Conservation (phyloP, 1,140 invertebrate species). For the Drosophila kohkoa region DNA sequence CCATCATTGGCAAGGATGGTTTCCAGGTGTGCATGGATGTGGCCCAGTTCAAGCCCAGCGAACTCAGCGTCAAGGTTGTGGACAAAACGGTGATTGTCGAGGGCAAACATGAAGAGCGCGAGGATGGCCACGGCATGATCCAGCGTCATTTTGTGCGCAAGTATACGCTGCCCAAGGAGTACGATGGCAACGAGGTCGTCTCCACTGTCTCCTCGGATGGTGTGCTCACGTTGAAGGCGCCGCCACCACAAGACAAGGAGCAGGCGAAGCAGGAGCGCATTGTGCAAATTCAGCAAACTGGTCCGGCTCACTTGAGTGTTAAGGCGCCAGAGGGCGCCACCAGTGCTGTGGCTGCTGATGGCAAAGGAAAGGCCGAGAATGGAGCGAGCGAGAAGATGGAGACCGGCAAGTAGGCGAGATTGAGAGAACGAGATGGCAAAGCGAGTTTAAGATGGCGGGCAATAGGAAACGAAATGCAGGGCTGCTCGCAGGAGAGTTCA, state of each 20-base stretch:
- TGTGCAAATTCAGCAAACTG: slow-evolving; percentile 85
- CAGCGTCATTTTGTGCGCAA: slow-evolving; percentile 90
- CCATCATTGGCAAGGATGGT: slow-evolving; percentile 86
- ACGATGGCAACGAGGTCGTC: slow-evolving; percentile 87
- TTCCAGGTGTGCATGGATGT: slow-evolving; percentile 92
- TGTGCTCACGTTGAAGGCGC: slow-evolving; percentile 89
- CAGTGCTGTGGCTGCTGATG: slow-evolving; percentile 18
- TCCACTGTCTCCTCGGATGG: slow-evolving; percentile 91
- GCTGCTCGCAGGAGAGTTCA: slow-evolving; percentile 62
- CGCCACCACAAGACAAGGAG: slow-evolving; percentile 84
- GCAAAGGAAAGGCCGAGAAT: slow-evolving; percentile 61
- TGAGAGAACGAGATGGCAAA: background rate
- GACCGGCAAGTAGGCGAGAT: slow-evolving; percentile 58
- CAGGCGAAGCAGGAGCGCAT: slow-evolving; percentile 84
- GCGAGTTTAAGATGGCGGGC: slow-evolving; percentile 44
- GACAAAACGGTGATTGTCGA: slow-evolving; percentile 89
- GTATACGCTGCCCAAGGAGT: slow-evolving; percentile 90
- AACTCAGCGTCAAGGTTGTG: slow-evolving; percentile 92
- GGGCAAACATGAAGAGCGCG: slow-evolving; percentile 91
- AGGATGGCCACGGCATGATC: slow-evolving; percentile 90
- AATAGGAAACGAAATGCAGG: slow-evolving; percentile 43
- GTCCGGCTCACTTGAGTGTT: slow-evolving; percentile 80
- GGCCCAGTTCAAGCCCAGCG: slow-evolving; percentile 93
- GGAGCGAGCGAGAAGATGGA: slow-evolving; percentile 71
- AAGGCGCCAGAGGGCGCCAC: slow-evolving; percentile 59